Percentiles rank a stretch among this genome's conserved stretches.
phyloP scores from a whole-genome alignment of 2,797 vertebrate genomes.

The Chloroceryle inda region DNA sequence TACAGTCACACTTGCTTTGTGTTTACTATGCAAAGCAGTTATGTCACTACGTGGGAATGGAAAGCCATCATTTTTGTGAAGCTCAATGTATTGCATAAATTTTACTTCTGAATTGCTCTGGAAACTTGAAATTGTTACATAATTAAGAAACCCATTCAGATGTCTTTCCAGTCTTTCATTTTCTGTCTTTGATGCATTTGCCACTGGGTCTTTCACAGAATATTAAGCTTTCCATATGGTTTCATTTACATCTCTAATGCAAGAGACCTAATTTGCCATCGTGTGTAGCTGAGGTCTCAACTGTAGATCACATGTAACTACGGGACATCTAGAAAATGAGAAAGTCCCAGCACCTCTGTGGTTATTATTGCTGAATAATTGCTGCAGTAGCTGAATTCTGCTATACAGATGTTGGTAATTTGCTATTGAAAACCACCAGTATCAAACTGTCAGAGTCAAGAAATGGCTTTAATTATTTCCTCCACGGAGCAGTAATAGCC shows the following conservation, averaged over 20 bases:
- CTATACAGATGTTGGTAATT: slow-evolving; percentile 63
- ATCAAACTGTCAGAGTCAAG: slow-evolving; percentile 68
- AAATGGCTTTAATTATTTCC: slow-evolving; percentile 77
- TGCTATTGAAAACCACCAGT: slow-evolving; percentile 53
- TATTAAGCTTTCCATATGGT: slow-evolving; percentile 51
- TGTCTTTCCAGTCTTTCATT: slow-evolving; percentile 30
- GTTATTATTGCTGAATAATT: slow-evolving; percentile 3
- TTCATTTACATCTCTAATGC: slow-evolving; percentile 2
- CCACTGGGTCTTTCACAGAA: slow-evolving; percentile 23
- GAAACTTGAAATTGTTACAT: slow-evolving; percentile 16
- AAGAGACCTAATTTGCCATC: not conserved
- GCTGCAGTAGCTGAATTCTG: slow-evolving; percentile 34
- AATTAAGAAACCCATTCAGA: slow-evolving; percentile 30
- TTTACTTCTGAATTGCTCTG: slow-evolving; percentile 30
- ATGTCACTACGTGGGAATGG: not conserved
- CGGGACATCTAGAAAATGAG: slow-evolving; percentile 9
- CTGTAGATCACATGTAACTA: slow-evolving; percentile 8
- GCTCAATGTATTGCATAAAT: not conserved
- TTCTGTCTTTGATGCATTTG: slow-evolving; percentile 52
- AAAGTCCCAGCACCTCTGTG: slow-evolving; percentile 13
- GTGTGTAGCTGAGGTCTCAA: not conserved
- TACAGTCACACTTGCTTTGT: not conserved
- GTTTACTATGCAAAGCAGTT: not conserved
- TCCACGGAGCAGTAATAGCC: slow-evolving; percentile 49
- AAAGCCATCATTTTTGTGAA: not conserved